Evolutionary conservation across 92 coral and sea anemone genomes (phyloP).

Genomic region (Isaurus tuberculatus): DNA sequence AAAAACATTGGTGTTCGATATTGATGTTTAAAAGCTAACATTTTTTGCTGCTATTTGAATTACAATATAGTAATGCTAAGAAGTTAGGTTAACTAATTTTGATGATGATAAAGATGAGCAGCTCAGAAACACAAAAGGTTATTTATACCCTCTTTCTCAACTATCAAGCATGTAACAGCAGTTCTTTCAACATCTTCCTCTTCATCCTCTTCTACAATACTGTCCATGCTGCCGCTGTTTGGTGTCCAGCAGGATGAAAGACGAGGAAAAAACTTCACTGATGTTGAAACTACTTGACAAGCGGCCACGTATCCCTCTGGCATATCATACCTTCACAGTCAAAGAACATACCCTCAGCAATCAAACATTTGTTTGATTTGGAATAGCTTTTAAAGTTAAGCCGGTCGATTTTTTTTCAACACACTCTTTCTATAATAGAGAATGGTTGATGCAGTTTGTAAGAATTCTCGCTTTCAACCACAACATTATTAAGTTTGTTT

Average conservation of each 20-base stretch:
- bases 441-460: no score
- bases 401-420: no score
- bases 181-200: conserved; percentile 53
- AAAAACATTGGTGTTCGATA: no score
- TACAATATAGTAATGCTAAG: no score
- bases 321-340: conserved; percentile 65
- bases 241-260: conserved; percentile 86
- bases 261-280: conserved; percentile 67
- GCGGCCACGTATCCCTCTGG: conserved; percentile 87
- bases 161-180: conserved; percentile 17
- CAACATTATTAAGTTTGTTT: no score
- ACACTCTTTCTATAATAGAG: no score
- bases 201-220: conserved; percentile 89
- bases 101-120: no score
- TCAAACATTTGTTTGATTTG: neutral
- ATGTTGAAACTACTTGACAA: conserved; percentile 63
- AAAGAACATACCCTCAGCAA: neutral
- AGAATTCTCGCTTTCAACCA: no score
- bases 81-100: no score
- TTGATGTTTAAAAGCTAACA: no score
- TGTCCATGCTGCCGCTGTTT: conserved; percentile 87
- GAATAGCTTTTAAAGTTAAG: no score
- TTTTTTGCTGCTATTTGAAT: no score
- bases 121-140: neutral
- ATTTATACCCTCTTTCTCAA: neutral